phyloP scores from a whole-genome alignment of 2,888 invertebrate genomes.

The Thumatha senex region DNA sequence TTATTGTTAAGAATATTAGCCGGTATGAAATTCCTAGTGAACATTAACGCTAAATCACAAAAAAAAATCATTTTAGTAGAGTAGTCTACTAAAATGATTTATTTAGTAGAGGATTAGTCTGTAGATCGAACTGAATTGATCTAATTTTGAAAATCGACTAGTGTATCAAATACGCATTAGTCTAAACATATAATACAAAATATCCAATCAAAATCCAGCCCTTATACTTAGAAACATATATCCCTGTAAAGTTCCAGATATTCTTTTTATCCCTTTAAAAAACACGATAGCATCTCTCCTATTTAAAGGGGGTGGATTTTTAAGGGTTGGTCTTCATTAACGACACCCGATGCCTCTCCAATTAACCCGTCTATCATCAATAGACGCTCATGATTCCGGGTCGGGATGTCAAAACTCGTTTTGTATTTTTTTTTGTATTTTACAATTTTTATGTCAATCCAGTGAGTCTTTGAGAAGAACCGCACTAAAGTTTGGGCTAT shows the following conservation, averaged over 20 bases:
- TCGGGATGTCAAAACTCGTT: not conserved
- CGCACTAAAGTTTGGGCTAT: too few relatives aligned
- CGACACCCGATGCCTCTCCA: conserved; percentile 31
- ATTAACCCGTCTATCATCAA: conserved; percentile 31
- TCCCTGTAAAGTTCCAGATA: conserved; percentile 6
- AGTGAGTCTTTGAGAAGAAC: too few relatives aligned
- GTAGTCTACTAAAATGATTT: too few relatives aligned
- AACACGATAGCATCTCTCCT: conserved; percentile 9
- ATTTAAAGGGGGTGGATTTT: not conserved
- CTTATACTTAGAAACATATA: not conserved
- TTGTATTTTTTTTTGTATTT: too few relatives aligned
- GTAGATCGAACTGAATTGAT: too few relatives aligned
- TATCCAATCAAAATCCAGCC: not conserved
- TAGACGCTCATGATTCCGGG: not conserved
- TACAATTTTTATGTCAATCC: too few relatives aligned
- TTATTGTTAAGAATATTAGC: too few relatives aligned
- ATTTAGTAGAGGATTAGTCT: too few relatives aligned
- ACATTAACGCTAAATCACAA: too few relatives aligned
- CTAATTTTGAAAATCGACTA: not conserved
- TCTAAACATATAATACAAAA: not conserved
- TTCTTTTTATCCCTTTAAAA: conserved; percentile 7
- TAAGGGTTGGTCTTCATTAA: conserved; percentile 29
- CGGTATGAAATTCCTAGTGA: too few relatives aligned
- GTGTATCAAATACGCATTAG: too few relatives aligned
- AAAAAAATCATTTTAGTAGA: too few relatives aligned